Evolutionary conservation across 2,797 vertebrate genomes (phyloP).

Genomic region (Hippopotamyrus pictus): DNA sequence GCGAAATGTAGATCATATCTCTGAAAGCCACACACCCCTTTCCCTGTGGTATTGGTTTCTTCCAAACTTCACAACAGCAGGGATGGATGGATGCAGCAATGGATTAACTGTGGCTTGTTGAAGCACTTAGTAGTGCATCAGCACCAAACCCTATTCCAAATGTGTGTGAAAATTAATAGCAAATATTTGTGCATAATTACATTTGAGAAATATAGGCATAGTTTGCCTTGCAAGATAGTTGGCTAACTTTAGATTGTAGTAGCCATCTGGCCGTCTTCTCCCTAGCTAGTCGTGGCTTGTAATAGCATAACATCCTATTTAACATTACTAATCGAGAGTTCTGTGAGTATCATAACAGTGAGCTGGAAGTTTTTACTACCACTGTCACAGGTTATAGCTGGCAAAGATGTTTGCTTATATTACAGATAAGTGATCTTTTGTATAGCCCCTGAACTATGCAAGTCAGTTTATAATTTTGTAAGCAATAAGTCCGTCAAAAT

Average conservation of each 20-base stretch:
- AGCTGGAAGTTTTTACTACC: background rate
- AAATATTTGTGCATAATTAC: background rate
- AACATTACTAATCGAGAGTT: background rate
- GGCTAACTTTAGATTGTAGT: too few species aligned
- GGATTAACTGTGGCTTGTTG: background rate
- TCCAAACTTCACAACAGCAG: background rate
- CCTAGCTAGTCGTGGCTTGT: background rate
- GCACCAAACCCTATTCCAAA: background rate
- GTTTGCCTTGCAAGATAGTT: too few species aligned
- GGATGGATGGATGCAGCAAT: background rate
- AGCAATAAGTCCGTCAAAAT: background rate
- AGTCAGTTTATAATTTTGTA: background rate
- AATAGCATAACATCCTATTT: background rate
- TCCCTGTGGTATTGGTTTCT: background rate
- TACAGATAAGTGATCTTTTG: background rate
- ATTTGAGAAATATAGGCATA: background rate
- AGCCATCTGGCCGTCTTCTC: background rate
- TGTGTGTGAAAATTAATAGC: background rate
- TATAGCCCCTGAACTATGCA: background rate
- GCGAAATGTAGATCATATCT: background rate
- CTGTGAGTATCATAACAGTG: background rate
- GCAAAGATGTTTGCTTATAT: background rate
- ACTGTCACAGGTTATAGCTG: background rate
- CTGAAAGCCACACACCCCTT: background rate
- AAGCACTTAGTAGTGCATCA: background rate